A percentile compares a stretch with the other conserved stretches of the same genome.
These are phyloP conservation scores for Drosophila eohydei DNA, from an alignment of 2,888 invertebrate species.

Conservation along the genomic window DNA sequence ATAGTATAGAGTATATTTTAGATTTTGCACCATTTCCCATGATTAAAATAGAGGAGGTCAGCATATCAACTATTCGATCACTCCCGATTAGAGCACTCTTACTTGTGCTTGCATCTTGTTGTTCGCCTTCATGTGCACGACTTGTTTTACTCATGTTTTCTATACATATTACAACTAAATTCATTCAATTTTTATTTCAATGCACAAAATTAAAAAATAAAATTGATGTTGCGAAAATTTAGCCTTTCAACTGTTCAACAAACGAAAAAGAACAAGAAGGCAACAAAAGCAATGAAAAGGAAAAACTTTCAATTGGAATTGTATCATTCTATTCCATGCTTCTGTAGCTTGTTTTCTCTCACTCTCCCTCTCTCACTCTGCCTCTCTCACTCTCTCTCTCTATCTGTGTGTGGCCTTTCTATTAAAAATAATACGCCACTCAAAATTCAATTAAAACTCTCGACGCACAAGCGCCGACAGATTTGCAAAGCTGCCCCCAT, in stretches of 20 bases:
- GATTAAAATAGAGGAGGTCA: not conserved
- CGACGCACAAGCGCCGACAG: conserved; percentile 69
- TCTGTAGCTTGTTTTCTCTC: conserved; percentile 13
- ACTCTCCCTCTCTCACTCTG: conserved; percentile 21
- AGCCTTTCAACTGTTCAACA: conserved; percentile 25
- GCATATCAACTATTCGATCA: not conserved
- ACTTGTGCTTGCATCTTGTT: not conserved
- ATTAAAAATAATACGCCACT: conserved; percentile 78
- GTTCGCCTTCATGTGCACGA: not conserved
- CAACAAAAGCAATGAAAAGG: conserved; percentile 4
- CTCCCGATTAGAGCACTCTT: not conserved
- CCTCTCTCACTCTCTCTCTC: conserved; percentile 18
- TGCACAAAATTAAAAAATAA: not conserved
- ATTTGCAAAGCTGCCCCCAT: conserved; percentile 56
- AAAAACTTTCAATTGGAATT: conserved; percentile 35
- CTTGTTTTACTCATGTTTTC: conserved; percentile 5
- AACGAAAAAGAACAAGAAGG: not conserved
- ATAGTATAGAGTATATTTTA: too few relatives aligned
- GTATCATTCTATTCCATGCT: conserved; percentile 46
- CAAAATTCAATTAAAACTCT: conserved; percentile 79
- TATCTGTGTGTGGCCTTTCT: conserved; percentile 54
- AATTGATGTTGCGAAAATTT: conserved; percentile 1
- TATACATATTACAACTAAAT: conserved; percentile 5
- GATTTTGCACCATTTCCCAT: too few relatives aligned
- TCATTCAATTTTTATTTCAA: conserved; percentile 5